Conservation (phyloP, 2,113 vertebrate genomes). For the Campylomormyrus numenius region DNA sequence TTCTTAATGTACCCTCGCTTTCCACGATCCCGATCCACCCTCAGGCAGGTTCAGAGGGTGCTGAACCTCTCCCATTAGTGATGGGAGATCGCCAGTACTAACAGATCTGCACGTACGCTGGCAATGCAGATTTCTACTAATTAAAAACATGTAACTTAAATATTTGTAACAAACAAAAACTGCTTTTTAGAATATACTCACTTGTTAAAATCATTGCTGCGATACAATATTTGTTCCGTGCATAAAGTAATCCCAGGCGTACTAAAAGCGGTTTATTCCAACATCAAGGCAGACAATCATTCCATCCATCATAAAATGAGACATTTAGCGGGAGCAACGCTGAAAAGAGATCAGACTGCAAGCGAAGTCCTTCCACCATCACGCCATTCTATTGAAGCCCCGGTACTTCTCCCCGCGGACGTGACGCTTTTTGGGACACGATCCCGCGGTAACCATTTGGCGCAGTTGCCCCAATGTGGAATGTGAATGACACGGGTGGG, state of each 20-base stretch:
- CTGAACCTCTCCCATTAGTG: neutral
- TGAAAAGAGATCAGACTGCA: neutral
- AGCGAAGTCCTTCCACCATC: neutral
- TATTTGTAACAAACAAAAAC: neutral
- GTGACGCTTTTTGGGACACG: neutral
- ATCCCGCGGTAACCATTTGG: neutral
- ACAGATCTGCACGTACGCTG: neutral
- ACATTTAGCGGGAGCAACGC: neutral
- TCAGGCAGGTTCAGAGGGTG: neutral
- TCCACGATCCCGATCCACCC: neutral
- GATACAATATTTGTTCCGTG: neutral
- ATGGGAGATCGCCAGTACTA: neutral
- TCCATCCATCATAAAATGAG: neutral
- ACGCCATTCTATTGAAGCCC: neutral
- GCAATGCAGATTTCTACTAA: neutral
- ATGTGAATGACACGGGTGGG: conserved; percentile 1
- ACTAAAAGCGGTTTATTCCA: neutral
- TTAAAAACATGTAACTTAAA: neutral
- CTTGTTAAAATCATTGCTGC: conserved; percentile 21
- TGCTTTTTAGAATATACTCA: conserved; percentile 1
- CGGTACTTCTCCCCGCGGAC: neutral
- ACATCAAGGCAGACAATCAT: conserved; percentile 3
- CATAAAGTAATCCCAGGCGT: conserved; percentile 2
- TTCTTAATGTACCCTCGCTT: neutral
- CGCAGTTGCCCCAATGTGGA: neutral